Percentiles rank a stretch among this genome's conserved stretches.
These are phyloP conservation scores for Carlito syrichta DNA, from an alignment of 2,113 vertebrate genomes.

Conservation along the genomic window DNA sequence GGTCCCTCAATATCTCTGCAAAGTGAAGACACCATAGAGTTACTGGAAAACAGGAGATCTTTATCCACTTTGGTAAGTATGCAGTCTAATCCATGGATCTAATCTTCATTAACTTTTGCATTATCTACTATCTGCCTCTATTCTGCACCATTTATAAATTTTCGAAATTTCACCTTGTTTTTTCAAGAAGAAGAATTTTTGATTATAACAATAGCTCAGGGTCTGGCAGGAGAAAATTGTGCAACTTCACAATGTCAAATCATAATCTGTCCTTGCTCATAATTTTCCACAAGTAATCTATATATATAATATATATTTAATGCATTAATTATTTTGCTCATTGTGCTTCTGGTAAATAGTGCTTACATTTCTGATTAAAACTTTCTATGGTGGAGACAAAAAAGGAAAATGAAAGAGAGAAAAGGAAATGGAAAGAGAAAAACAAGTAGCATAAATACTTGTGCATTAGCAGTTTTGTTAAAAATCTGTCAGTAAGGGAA, in stretches of 20 bases:
- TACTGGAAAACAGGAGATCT: not conserved
- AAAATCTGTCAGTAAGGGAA: not conserved
- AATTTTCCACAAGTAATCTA: not conserved
- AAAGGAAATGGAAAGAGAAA: not conserved
- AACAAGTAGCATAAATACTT: conserved; percentile 27
- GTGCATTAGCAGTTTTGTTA: conserved; percentile 38
- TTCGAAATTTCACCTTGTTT: conserved; percentile 51
- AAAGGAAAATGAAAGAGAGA: not conserved
- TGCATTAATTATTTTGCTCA: not conserved
- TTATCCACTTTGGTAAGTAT: conserved; percentile 35
- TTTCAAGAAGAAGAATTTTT: conserved; percentile 78
- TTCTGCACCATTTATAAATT: conserved; percentile 52
- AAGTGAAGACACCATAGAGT: not conserved
- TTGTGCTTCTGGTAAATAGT: conserved; percentile 52
- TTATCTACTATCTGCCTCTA: conserved; percentile 59
- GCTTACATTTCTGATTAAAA: conserved; percentile 60
- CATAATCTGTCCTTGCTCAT: conserved; percentile 26
- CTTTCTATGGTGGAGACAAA: not conserved
- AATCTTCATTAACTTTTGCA: conserved; percentile 63
- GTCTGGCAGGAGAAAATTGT: conserved; percentile 6
- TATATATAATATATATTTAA: not conserved
- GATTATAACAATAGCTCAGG: conserved; percentile 76
- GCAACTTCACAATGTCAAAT: conserved; percentile 42
- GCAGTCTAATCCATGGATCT: conserved; percentile 53
- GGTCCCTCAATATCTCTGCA: not conserved